These are phyloP conservation scores for Samia ricini DNA, from an alignment of 1,140 invertebrate genomes.

Conservation along the genomic window DNA sequence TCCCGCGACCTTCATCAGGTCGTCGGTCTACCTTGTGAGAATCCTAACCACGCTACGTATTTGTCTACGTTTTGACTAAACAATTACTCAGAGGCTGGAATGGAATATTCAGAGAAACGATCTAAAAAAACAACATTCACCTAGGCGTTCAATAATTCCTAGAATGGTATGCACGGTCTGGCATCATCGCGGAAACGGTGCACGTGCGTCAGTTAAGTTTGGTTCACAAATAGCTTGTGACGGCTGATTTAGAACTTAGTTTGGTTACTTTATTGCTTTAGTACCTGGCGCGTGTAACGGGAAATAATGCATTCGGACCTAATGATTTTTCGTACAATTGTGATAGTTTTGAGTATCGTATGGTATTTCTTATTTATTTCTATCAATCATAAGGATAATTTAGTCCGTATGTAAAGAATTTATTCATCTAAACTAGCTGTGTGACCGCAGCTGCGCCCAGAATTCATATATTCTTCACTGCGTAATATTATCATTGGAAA, in stretches of 20 bases:
- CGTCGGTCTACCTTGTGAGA: too few species aligned
- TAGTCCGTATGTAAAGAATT: too few species aligned
- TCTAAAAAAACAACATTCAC: background rate
- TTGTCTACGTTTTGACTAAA: background rate
- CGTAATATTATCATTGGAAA: too few species aligned
- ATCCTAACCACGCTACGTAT: too few species aligned
- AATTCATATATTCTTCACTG: too few species aligned
- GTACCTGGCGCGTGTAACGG: background rate
- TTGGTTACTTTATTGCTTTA: conserved; percentile 27
- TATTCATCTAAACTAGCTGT: too few species aligned
- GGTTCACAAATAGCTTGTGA: conserved; percentile 39
- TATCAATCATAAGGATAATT: too few species aligned
- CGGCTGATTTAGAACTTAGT: conserved; percentile 12
- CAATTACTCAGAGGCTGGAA: background rate
- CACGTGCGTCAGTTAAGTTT: conserved; percentile 36
- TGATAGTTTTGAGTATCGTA: too few species aligned
- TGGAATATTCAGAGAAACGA: background rate
- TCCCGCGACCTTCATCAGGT: too few species aligned
- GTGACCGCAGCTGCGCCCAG: too few species aligned
- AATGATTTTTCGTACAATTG: background rate
- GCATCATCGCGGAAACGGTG: conserved; percentile 37
- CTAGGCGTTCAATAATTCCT: conserved; percentile 8
- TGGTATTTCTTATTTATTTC: too few species aligned
- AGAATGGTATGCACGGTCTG: conserved; percentile 15
- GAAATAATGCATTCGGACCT: conserved; percentile 2